Conservation (phyloP, 2,888 invertebrate species). For the Octodonta nipae region DNA sequence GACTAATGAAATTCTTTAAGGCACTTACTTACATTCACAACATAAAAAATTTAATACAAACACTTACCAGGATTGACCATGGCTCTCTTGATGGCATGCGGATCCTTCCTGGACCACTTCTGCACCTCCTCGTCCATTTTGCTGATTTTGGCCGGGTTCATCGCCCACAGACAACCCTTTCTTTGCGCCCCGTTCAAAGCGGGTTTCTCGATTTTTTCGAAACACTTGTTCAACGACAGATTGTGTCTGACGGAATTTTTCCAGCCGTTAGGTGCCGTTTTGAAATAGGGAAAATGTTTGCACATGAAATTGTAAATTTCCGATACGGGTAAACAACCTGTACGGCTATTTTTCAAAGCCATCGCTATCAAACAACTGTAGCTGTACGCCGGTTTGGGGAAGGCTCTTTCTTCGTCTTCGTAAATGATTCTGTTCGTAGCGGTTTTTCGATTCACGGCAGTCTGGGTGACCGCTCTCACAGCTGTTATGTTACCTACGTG, state of each 20-base stretch:
- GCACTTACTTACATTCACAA: too few relatives aligned
- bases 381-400: constrained; percentile 93
- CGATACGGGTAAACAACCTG: constrained; percentile 81
- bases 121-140: constrained; percentile 98
- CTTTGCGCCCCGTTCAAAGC: constrained; percentile 74
- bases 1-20: too few relatives aligned
- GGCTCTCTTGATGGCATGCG: constrained; percentile 77
- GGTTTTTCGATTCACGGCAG: constrained; percentile 9
- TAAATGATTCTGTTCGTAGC: constrained; percentile 6
- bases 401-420: constrained; percentile 40
- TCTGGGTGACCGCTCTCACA: constrained; percentile 20
- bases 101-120: constrained; percentile 94
- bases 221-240: constrained; percentile 92
- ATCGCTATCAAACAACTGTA: constrained; percentile 96
- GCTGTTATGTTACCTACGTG: constrained; percentile 22
- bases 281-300: constrained; percentile 97
- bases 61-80: constrained; percentile 79
- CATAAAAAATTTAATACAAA: too few relatives aligned
- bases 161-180: constrained; percentile 89
- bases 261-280: constrained; percentile 96
- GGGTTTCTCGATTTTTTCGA: constrained; percentile 94
- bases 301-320: constrained; percentile 99
- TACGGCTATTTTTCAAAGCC: constrained; percentile 90
- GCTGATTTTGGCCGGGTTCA: constrained; percentile 84
- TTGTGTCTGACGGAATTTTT: constrained; percentile 98